phyloP scores from a whole-genome alignment of 2,113 vertebrate species.

The Ailurus styani region DNA sequence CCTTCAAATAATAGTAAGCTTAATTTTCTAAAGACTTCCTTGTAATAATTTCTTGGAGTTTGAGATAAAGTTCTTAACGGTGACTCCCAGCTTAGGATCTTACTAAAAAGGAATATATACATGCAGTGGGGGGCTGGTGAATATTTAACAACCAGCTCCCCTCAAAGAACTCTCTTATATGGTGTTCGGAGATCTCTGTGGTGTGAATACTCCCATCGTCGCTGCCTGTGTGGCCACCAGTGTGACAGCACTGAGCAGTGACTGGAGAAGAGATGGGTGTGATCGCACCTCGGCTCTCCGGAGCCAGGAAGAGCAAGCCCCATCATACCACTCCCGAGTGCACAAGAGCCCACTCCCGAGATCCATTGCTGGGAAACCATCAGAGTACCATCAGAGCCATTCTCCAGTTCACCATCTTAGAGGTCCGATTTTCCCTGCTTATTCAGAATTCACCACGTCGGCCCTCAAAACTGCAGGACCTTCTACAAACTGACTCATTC shows the following conservation, averaged over 20 bases:
- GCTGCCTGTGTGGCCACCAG: not conserved
- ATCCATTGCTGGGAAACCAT: too few species aligned
- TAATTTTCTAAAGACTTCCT: not conserved
- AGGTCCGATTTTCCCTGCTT: not conserved
- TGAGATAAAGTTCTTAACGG: not conserved
- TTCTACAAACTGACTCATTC: not conserved
- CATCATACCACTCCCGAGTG: too few species aligned
- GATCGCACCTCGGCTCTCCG: rapidly evolving
- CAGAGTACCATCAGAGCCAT: rapidly evolving
- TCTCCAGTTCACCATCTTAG: not conserved
- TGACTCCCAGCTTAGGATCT: not conserved
- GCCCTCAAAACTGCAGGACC: not conserved
- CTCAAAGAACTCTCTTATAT: rapidly evolving
- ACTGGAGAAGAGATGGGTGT: rapidly evolving
- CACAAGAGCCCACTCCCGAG: rapidly evolving
- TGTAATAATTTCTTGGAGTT: not conserved
- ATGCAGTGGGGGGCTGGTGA: not conserved
- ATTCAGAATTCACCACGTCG: not conserved
- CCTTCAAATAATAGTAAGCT: not conserved
- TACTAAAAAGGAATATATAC: not conserved
- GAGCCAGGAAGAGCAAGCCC: not conserved
- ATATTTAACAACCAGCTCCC: not conserved
- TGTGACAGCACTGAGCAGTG: rapidly evolving
- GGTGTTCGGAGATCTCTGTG: rapidly evolving
- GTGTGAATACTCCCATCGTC: rapidly evolving